Percentiles rank a stretch among this genome's conserved stretches.
Conservation (phyloP, 2,113 vertebrate species). For the Vombatus ursinus region DNA sequence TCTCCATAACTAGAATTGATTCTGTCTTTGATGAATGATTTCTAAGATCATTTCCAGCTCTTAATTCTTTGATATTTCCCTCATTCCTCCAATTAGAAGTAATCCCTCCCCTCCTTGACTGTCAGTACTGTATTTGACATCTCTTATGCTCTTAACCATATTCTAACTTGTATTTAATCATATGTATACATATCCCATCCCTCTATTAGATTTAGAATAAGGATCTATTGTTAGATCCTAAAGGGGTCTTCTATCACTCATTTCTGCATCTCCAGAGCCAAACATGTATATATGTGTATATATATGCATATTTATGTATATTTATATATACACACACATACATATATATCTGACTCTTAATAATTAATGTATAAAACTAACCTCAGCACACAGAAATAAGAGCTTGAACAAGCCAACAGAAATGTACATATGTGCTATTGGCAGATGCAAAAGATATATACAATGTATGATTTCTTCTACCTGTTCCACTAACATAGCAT, state of each 20-base stretch:
- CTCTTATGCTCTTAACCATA: not conserved
- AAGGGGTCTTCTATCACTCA: not conserved
- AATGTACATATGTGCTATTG: not conserved
- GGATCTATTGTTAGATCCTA: not conserved
- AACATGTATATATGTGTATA: too few species aligned
- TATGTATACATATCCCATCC: not conserved
- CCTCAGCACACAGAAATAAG: not conserved
- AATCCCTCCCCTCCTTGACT: not conserved
- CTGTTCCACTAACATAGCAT: not conserved
- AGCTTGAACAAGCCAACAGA: not conserved
- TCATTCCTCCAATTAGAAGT: not conserved
- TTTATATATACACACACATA: too few species aligned
- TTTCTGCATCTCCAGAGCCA: not conserved
- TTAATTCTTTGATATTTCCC: not conserved
- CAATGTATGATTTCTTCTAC: not conserved
- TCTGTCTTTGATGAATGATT: not conserved
- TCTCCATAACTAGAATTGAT: not conserved
- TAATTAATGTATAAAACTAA: not conserved
- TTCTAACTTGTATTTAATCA: not conserved
- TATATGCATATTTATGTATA: too few species aligned
- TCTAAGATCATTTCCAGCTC: not conserved
- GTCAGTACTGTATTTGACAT: not conserved
- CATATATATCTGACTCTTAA: not conserved
- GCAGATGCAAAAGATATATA: not conserved
- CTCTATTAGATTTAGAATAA: not conserved